These are phyloP conservation scores for Cassiopea xamachana DNA, from an alignment of 30 jellyfish, hydroid and myxozoan genomes.

Conservation along the genomic window DNA sequence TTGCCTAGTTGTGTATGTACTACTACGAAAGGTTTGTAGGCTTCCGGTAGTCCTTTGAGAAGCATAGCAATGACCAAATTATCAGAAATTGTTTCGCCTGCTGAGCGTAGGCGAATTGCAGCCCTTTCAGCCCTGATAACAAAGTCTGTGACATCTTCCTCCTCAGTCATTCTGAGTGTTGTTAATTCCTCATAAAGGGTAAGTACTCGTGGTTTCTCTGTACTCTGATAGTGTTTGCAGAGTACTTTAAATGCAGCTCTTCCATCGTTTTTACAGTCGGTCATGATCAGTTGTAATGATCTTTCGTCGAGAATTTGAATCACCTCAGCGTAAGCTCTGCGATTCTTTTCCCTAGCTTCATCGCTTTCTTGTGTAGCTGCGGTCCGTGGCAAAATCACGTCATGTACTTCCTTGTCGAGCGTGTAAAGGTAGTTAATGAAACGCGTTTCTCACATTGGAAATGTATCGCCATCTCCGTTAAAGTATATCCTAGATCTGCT, in stretches of 20 bases:
- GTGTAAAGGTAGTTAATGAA: too few species aligned
- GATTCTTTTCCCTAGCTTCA: too few species aligned
- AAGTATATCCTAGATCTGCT: too few species aligned
- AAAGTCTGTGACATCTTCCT: not conserved
- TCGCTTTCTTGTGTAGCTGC: too few species aligned
- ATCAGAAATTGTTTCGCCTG: not conserved
- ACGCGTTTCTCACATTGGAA: too few species aligned
- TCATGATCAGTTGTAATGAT: constrained; percentile 18
- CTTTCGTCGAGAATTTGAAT: constrained; percentile 13
- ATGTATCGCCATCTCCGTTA: too few species aligned
- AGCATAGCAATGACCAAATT: constrained; percentile 9
- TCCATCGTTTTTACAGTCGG: constrained; percentile 15
- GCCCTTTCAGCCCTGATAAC: constrained; percentile 25
- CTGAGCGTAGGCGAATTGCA: constrained; percentile 16
- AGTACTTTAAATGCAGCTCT: constrained; percentile 20
- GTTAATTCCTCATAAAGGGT: constrained; percentile 7
- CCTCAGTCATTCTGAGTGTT: not conserved
- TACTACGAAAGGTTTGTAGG: constrained; percentile 58
- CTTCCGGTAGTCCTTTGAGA: constrained; percentile 29
- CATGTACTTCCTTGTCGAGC: too few species aligned
- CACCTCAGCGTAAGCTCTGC: not conserved
- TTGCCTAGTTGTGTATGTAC: too few species aligned
- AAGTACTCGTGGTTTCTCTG: constrained; percentile 24
- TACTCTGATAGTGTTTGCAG: constrained; percentile 11
- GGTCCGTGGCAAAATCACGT: too few species aligned